These are phyloP conservation scores for Diadumene lineata DNA, from an alignment of 92 coral and sea anemone species.

Conservation along the genomic window DNA sequence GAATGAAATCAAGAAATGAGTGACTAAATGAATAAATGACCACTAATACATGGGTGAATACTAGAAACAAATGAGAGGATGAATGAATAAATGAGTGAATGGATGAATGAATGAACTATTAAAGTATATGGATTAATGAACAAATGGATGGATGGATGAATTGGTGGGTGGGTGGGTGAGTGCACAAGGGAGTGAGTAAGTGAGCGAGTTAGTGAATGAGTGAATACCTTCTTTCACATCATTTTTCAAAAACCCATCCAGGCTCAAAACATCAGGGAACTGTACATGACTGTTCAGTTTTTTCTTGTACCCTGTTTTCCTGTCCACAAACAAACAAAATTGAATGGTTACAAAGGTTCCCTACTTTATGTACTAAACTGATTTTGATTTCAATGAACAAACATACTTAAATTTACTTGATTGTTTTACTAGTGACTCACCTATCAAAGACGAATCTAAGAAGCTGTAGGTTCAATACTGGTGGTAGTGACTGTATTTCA, in stretches of 20 bases:
- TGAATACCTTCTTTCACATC: slow-evolving; percentile 22
- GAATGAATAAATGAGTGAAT: neutral
- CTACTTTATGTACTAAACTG: too few species aligned
- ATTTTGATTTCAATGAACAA: too few species aligned
- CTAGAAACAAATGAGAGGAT: neutral
- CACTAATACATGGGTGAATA: neutral
- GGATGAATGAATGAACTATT: neutral
- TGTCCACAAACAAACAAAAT: slow-evolving; percentile 6
- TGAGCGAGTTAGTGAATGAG: neutral
- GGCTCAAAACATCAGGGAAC: slow-evolving; percentile 86
- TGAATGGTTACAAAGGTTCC: neutral
- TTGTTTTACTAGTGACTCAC: too few species aligned
- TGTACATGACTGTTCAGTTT: slow-evolving; percentile 81
- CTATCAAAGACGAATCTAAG: slow-evolving; percentile 97
- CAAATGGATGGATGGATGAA: neutral
- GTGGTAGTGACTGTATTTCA: slow-evolving; percentile 84
- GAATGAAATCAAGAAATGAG: too few species aligned
- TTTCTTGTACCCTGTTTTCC: slow-evolving; percentile 95
- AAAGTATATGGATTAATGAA: too few species aligned
- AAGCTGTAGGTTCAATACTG: slow-evolving; percentile 91
- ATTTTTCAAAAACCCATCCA: slow-evolving; percentile 73
- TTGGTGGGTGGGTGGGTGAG: neutral
- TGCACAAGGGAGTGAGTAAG: neutral
- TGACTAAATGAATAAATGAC: neutral
- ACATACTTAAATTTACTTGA: too few species aligned